Evolutionary conservation across 2,888 invertebrate genomes (phyloP), one percentile per base, ranked within the genome.

Genomic region (Sphaeridia pumilis): DNA sequence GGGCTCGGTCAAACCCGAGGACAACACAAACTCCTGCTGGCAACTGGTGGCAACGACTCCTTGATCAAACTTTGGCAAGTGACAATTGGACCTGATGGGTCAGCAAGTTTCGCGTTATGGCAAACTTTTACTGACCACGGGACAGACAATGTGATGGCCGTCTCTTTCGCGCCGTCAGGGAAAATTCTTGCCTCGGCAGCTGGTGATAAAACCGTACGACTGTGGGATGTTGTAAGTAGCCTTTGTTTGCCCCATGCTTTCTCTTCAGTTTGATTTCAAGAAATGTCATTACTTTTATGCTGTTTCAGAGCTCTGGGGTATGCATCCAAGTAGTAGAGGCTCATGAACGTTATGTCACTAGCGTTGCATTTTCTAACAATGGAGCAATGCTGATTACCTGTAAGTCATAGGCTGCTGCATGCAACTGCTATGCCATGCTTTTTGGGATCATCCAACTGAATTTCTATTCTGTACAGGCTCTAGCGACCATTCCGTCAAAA

Each of bases 21-120:
- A 25, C 60, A 59, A n/a, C 64, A 62, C 50, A 49, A 58, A 12
- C 57, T 62, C 41, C 50, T 64, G 12, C 44, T 64, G 25, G 60
- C 57, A 35, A 46, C 60, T 2, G 61, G 61, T 34, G 87, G 87
- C 25, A 81, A 81, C 63, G 87, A 87, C 69, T 79, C 82, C 41
- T 70, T 81, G 35, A 77, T 84, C 12, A 84, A 83, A 67, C 70
- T 87, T 34, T 87, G 87, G 86, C 74, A 75, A 55, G 72, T 82
- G 3, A 63, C 62, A 25, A 66, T 68, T 24, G 66, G 67, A 22
- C 28, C 65, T 55, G 67, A 64, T 10, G 59, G 63, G 2, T 49
- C 61, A 24, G 64, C 66, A 20, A 52, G 52, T 45, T 66, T 70
- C 28, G 64, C 63, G 14, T 59, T 69, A 35, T 65, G 64, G 56